phyloP scores from a whole-genome alignment of 2,113 vertebrate species.

The Heterocephalus glaber region DNA sequence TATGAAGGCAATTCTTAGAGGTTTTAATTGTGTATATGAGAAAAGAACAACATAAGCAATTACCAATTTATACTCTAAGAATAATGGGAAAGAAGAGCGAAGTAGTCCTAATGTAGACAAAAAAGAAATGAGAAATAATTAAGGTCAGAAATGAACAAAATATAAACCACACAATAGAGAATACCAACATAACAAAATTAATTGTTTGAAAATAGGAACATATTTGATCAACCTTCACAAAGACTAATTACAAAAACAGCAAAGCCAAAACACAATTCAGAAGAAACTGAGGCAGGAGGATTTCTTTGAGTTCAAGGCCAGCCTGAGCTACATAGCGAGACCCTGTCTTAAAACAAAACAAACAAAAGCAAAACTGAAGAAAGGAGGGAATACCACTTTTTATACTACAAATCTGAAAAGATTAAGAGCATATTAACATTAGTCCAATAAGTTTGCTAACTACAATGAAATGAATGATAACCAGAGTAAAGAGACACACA shows the following conservation, averaged over 20 bases:
- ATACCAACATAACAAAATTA: background rate
- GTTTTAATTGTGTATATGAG: background rate
- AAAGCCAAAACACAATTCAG: background rate
- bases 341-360: background rate
- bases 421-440: background rate
- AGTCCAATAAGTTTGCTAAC: background rate
- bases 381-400: background rate
- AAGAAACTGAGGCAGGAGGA: background rate
- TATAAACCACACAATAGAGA: background rate
- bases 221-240: background rate
- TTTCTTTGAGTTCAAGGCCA: background rate
- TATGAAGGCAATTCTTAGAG: background rate
- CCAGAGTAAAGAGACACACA: background rate
- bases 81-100: background rate
- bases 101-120: background rate
- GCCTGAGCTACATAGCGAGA: background rate
- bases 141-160: background rate
- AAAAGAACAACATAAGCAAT: background rate
- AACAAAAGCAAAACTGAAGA: background rate
- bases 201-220: background rate
- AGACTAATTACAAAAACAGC: background rate
- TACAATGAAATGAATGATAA: constrained; percentile 15
- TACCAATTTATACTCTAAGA: background rate
- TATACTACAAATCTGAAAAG: background rate
- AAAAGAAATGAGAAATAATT: background rate